Base-by-base conservation (phyloP, 2,797 vertebrate genomes). In the Chrysocyon brachyurus region DNA sequence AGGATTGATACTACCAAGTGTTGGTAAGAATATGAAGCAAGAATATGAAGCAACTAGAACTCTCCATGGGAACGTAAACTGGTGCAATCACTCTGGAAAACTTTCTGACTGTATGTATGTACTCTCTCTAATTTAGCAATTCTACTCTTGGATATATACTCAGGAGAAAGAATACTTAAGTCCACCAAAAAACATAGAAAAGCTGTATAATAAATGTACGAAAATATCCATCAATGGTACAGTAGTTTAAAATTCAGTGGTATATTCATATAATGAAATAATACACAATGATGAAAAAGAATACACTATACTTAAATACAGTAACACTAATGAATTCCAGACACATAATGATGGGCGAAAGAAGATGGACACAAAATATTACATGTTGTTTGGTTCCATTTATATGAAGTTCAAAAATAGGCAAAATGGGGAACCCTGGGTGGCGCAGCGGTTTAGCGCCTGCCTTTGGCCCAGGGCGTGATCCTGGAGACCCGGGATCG, bases 221-320 rank as follows among this genome's bases (percentile, higher is more conserved):
- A 92, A 26, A 94, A 85, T 59, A 70, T 54, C 66, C 3, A 75
- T 72, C 73, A 33, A n/a, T 77, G 33, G 86, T 36, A 94, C 79
- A 77, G 33, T 4, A 93, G 28, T 73, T 64, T 64, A 90, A 89
- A 83, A 83, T 46, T 70, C 10, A 89, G 19, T 70, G 49, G 40
- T 49, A 83, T 92, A 78, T 52, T 93, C 36, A 90, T 16, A 63
- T 59, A 89, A 89, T 64, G 56, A 95, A 95, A 95, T 93, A 56
- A 79, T 68, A 66, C 14, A 81, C 72, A 81, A 40, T 14, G 83
- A 68, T 59, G 46, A 93, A 75, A 64, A 89, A 75, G 11, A 94
- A 70, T 15, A 79, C 73, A 73, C 11, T 52, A 73, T 63, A 63
- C 40, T 85, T 87, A 92, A 92, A 64, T 83, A 46, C 28, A 86